A percentile compares a stretch with the other conserved stretches of the same genome.
These are phyloP conservation scores for Notarius quadriscutis DNA, from an alignment of 2,113 vertebrate genomes.

Conservation along the genomic window DNA sequence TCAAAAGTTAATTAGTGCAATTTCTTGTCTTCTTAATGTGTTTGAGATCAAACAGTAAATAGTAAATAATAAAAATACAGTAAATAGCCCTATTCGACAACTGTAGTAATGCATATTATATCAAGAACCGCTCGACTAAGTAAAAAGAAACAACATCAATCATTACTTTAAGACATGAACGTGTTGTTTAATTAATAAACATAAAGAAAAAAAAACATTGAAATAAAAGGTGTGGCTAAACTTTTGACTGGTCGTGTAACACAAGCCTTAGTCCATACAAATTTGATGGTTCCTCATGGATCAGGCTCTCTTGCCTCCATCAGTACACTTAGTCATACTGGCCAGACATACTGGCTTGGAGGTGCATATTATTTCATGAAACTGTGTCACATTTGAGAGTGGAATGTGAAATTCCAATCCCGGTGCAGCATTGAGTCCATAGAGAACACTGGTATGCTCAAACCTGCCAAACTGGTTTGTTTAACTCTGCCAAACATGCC, in stretches of 20 bases:
- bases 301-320: not conserved
- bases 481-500: constrained; percentile 23
- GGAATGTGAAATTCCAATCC: not conserved
- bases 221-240: too few relatives aligned
- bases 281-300: not conserved
- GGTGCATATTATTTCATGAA: constrained; percentile 22
- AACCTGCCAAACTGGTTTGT: constrained; percentile 14
- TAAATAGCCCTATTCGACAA: too few relatives aligned
- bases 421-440: not conserved
- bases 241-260: not conserved
- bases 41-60: too few relatives aligned
- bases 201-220: too few relatives aligned
- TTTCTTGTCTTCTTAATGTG: too few relatives aligned
- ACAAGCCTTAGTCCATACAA: not conserved
- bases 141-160: too few relatives aligned
- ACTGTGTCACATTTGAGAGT: constrained; percentile 6
- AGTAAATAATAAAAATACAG: too few relatives aligned
- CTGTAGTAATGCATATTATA: too few relatives aligned
- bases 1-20: too few relatives aligned
- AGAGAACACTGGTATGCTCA: not conserved
- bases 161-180: too few relatives aligned
- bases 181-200: too few relatives aligned
- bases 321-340: constrained; percentile 15
- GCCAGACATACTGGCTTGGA: constrained; percentile 8
- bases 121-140: too few relatives aligned